Percentiles rank a stretch among this genome's conserved stretches.
phyloP scores from a whole-genome alignment of 2,888 invertebrate genomes.

The Diogma glabrata region DNA sequence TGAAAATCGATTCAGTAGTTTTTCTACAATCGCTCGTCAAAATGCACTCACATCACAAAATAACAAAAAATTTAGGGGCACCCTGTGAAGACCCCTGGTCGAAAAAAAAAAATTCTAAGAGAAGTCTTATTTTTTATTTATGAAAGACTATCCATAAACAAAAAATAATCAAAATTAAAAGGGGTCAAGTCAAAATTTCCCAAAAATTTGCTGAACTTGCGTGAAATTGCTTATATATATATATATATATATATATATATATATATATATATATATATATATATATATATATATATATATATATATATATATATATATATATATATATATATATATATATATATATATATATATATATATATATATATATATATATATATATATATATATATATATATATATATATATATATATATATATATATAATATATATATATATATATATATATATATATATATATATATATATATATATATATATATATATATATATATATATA shows the following conservation, averaged over 20 bases:
- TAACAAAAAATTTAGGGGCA: too few relatives aligned
- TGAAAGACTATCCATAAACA: too few relatives aligned
- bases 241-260: background rate
- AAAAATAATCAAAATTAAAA: too few relatives aligned
- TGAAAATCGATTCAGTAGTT: too few relatives aligned
- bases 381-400: background rate
- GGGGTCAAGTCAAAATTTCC: too few relatives aligned
- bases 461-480: slow-evolving; percentile 3
- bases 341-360: background rate
- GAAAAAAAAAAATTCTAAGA: too few relatives aligned
- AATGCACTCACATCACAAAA: too few relatives aligned
- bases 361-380: background rate
- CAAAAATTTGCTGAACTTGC: too few relatives aligned
- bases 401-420: background rate
- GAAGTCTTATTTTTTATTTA: too few relatives aligned
- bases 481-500: background rate
- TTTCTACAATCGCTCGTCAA: too few relatives aligned
- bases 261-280: background rate
- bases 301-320: background rate
- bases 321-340: background rate
- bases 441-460: slow-evolving; percentile 3
- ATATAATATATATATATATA: background rate
- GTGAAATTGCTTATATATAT: too few relatives aligned
- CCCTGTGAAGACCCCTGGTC: too few relatives aligned
- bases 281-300: background rate